Base-by-base conservation (phyloP, 1,140 invertebrate genomes). In the Drosophila trapezifrons region DNA sequence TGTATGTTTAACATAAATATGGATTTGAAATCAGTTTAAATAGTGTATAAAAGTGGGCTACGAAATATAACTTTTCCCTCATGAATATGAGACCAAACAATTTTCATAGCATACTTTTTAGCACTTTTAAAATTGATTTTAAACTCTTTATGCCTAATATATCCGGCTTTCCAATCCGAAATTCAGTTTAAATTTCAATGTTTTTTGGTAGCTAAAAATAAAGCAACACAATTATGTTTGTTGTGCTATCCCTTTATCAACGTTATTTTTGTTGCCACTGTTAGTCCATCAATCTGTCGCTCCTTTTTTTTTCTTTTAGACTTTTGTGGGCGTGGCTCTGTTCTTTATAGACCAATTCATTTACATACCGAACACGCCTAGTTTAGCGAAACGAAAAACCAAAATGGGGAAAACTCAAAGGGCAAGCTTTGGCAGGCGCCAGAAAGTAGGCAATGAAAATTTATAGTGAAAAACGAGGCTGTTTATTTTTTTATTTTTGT, bases 401-500 rank as follows among this genome's bases (percentile, higher is more conserved):
- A 9, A 25, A 43, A 6, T 15, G 7, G n/a, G 1, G n/a, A 40
- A 47, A 37, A 8, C 6, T 35, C 13, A 22, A 22, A 20, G 49
- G 42, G 45, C 38, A 40, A 20, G 17, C 47, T 17, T 17, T n/a
- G 1, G 9, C 20, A 17, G 1, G 25, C 62, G 58, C 58, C 73
- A 42, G 20, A 69, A 85, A 78, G n/a, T 84, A 80, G 81, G 81
- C 81, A 78, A 66, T 70, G 13, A 2, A 58, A 37, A 17, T 25
- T 15, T 43, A 29, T 0, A 17, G 7, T 49, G 43, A 69, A 75
- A 80, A 77, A 42, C 56, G 59, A 80, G 69, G 78, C 58, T 51
- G 32, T 6, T 17, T 40, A 8, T 15, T 43, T 51, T 37, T 52
- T 15, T 18, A 4, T 2, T 15, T 9, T 9, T 9, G 4, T 3